Base-by-base conservation (phyloP, 2,113 vertebrate species). In the Myxocyprinus asiaticus region DNA sequence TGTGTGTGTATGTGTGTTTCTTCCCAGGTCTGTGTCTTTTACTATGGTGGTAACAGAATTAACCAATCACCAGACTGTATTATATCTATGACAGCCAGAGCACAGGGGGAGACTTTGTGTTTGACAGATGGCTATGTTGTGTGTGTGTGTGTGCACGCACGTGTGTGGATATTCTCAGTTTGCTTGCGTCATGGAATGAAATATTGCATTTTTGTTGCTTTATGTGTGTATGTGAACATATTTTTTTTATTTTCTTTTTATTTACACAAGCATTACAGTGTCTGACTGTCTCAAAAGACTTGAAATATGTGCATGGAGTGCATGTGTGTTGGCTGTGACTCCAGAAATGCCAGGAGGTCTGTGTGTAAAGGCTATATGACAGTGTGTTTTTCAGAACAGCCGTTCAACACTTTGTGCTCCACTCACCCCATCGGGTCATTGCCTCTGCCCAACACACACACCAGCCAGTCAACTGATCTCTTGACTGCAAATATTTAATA, bases 31-130 rank as follows among this genome's bases (percentile, higher is more conserved):
- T 77, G 83, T 83, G 76, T 53, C 71, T 78, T 70, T 69, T 88
- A 88, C 90, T 84, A 83, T 91, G 87, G 82, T 79, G 89, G 80
- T 88, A 90, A 90, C 87, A 79, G 88, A 89, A 86, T 92, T 87
- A 87, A 83, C 82, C 85, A 89, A 85, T 89, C 88, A 87, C 89
- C 87, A 88, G 87, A 79, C 84, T 88, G 85, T 87, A 77, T 89
- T 89, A 61, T 87, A 86, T 89, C 87, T 82, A 75, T 6, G 86
- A 82, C 85, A 86, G 82, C 77, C 75, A 87, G 82, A 22, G 22
- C 87, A 82, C 83, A 80, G 22, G 11, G 22, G 86, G 87, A 87
- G 86, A 84, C 81, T 87, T 33, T 70, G 55, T 11, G 78, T 68
- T 48, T 61, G 77, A 83, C 85, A 83, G 83, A 85, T 87, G 85